These are phyloP conservation scores for Laothoe populi DNA, from an alignment of 2,888 invertebrate species.

Conservation along the genomic window DNA sequence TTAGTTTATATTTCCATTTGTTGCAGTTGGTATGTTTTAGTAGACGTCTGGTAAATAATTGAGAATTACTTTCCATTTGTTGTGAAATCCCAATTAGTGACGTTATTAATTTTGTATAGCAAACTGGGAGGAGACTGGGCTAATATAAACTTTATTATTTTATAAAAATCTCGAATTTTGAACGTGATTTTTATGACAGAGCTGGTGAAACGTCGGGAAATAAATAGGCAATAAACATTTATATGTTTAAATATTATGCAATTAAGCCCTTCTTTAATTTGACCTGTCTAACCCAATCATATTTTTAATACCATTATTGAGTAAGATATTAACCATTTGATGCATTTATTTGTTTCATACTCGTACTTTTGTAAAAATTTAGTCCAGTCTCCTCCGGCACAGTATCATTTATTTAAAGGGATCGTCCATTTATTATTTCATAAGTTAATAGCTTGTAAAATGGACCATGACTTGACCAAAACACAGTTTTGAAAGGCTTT, in stretches of 20 bases:
- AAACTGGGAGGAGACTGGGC: neutral
- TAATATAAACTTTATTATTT: neutral
- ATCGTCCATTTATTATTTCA: conserved; percentile 3
- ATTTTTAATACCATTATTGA: neutral
- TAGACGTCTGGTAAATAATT: neutral
- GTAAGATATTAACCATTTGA: neutral
- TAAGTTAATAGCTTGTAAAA: no score
- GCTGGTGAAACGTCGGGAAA: no score
- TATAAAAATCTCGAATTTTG: no score
- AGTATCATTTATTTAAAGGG: neutral
- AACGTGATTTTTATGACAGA: no score
- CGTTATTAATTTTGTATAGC: neutral
- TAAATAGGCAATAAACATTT: no score
- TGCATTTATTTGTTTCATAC: neutral
- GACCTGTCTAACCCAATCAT: neutral
- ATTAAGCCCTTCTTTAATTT: no score
- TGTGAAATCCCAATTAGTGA: neutral
- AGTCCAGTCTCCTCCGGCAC: neutral
- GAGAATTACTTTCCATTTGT: neutral
- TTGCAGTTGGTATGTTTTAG: neutral
- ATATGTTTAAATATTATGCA: no score
- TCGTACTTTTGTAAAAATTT: neutral
- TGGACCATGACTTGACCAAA: neutral
- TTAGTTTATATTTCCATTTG: neutral
- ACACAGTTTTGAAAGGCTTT: no score